phyloP scores from a whole-genome alignment of 2,888 invertebrate genomes.

The Phortica okadai region DNA sequence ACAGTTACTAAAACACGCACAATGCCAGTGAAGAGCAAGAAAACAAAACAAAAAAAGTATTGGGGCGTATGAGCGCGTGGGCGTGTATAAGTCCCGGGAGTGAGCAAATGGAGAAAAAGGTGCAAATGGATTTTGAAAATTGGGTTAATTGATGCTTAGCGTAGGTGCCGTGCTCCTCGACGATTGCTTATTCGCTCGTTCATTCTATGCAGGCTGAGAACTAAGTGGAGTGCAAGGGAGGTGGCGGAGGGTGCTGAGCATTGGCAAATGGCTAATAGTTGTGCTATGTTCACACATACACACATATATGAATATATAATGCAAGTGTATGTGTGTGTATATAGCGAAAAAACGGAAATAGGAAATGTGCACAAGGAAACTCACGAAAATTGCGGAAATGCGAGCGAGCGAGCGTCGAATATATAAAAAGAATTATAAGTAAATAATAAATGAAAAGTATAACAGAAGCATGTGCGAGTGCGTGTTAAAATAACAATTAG shows the following conservation, averaged over 20 bases:
- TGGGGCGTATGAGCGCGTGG: background rate
- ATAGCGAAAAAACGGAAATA: conserved; percentile 62
- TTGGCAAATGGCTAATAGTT: conserved; percentile 66
- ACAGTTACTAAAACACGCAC: conserved; percentile 45
- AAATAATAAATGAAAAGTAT: background rate
- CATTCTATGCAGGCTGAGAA: background rate
- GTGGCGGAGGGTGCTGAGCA: background rate
- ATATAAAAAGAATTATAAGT: background rate
- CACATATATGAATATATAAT: background rate
- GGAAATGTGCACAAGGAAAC: conserved; percentile 68
- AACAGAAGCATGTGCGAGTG: background rate
- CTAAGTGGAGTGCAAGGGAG: background rate
- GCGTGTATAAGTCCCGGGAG: background rate
- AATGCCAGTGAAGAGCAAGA: conserved; percentile 17
- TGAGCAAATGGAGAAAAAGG: conserved; percentile 49
- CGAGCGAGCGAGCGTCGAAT: conserved; percentile 23
- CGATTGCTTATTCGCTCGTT: background rate
- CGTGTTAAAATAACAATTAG: conserved; percentile 23
- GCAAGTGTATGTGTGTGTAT: background rate
- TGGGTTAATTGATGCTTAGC: conserved; percentile 70
- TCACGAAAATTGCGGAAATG: conserved; percentile 59
- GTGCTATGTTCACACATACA: conserved; percentile 36
- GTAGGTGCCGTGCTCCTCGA: conserved; percentile 34
- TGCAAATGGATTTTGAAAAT: conserved; percentile 70
- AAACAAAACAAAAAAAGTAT: background rate